A percentile compares a stretch with the other conserved stretches of the same genome.
Evolutionary conservation across 2,113 vertebrate species (phyloP).

Genomic region (Cyprinodon brontotheroides): DNA sequence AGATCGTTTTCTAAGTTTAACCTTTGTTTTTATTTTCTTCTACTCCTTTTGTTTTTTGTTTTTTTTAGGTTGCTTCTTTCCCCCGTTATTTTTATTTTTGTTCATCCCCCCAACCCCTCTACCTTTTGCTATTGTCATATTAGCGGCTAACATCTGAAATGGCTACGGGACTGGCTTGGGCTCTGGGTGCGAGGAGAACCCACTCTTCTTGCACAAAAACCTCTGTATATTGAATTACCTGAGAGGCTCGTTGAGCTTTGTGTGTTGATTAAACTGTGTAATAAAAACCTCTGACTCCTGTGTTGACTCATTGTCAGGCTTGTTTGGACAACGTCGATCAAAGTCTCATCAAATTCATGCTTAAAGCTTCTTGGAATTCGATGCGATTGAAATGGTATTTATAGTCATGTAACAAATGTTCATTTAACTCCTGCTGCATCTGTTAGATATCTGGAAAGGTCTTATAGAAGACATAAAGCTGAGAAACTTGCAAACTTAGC

Average conservation of each 20-base stretch:
- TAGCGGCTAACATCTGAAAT: slow-evolving; percentile 96
- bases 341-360: slow-evolving; percentile 5
- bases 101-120: not conserved
- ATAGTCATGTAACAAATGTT: too few species aligned
- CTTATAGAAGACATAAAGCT: not conserved
- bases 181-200: slow-evolving; percentile 95
- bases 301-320: slow-evolving; percentile 50
- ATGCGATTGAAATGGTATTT: not conserved
- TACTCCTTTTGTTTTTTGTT: slow-evolving; percentile 43
- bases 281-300: slow-evolving; percentile 83
- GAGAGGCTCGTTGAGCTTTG: slow-evolving; percentile 97
- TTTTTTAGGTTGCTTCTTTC: slow-evolving; percentile 86
- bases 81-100: slow-evolving; percentile 17
- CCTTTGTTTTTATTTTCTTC: slow-evolving; percentile 76
- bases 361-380: not conserved
- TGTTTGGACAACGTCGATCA: slow-evolving; percentile 7
- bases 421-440: not conserved
- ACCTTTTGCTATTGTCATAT: slow-evolving; percentile 88
- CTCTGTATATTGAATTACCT: slow-evolving; percentile 99
- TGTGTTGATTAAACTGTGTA: slow-evolving; percentile 99
- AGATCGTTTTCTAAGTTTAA: slow-evolving; percentile 85
- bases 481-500: too few species aligned
- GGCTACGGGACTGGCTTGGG: slow-evolving; percentile 93
- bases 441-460: not conserved
- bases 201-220: slow-evolving; percentile 92